Conservation (phyloP, 2,888 invertebrate genomes). For the Girardia tigrina region DNA sequence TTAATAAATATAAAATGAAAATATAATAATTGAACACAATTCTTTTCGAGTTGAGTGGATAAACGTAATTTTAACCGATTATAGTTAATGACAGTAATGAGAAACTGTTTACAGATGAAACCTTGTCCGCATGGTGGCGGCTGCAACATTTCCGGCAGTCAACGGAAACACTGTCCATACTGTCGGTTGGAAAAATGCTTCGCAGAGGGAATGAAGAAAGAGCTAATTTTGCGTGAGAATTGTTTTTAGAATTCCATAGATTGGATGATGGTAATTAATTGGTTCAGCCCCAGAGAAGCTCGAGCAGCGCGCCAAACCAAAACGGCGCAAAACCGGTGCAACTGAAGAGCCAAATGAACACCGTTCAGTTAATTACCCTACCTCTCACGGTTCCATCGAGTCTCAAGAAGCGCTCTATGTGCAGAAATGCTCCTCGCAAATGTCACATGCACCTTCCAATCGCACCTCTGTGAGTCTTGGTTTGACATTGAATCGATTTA, state of each 20-base stretch:
- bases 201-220: constrained; percentile 36
- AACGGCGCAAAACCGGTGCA: constrained; percentile 18
- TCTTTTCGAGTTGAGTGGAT: no score
- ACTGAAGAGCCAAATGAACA: background rate
- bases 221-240: constrained; percentile 35
- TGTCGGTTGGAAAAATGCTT: constrained; percentile 37
- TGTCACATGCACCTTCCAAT: background rate
- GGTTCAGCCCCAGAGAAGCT: constrained; percentile 35
- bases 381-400: constrained; percentile 8
- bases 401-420: background rate
- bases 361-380: background rate
- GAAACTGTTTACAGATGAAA: constrained; percentile 34
- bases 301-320: constrained; percentile 36
- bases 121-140: constrained; percentile 35
- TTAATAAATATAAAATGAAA: no score
- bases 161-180: constrained; percentile 37
- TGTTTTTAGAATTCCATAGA: background rate
- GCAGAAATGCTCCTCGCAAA: background rate
- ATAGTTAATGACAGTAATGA: no score
- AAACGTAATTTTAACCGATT: no score
- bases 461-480: background rate
- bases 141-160: constrained; percentile 36
- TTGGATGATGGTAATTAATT: background rate
- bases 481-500: no score
- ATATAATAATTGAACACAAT: no score